A percentile compares a stretch with the other conserved stretches of the same genome.
Conservation (phyloP, 2,888 invertebrate genomes). For the Microchrysa polita region DNA sequence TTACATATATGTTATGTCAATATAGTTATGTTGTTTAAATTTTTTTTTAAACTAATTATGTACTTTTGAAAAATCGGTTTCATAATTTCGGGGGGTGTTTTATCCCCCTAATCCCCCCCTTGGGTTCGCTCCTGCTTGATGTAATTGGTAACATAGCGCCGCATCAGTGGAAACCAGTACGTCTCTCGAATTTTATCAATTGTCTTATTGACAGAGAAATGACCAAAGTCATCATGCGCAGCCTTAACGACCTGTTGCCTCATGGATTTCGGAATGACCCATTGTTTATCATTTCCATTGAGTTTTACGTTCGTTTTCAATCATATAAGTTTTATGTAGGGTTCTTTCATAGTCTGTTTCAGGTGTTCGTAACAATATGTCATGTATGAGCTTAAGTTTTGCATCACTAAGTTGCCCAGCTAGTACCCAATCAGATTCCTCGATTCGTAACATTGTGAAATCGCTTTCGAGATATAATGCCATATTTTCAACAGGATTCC, state of each 20-base stretch:
- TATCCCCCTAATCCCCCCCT: too few species aligned
- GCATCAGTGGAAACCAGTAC: conserved; percentile 62
- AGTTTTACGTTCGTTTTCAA: too few species aligned
- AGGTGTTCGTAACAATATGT: too few species aligned
- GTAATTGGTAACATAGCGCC: conserved; percentile 57
- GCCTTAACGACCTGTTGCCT: not conserved
- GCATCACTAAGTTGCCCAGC: conserved; percentile 52
- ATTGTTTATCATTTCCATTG: conserved; percentile 42
- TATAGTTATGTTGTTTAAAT: too few species aligned
- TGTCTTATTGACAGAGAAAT: conserved; percentile 51
- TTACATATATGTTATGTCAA: too few species aligned
- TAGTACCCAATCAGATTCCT: conserved; percentile 52
- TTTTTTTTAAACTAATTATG: too few species aligned
- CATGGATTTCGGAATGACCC: conserved; percentile 47
- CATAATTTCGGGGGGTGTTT: too few species aligned
- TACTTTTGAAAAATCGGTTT: too few species aligned
- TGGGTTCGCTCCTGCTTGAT: too few species aligned
- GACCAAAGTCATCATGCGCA: conserved; percentile 50
- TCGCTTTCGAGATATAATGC: not conserved
- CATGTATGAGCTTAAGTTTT: not conserved
- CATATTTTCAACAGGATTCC: conserved; percentile 49
- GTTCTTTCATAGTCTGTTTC: too few species aligned
- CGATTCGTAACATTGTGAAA: conserved; percentile 44
- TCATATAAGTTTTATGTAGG: too few species aligned
- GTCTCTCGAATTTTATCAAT: conserved; percentile 53